Evolutionary conservation across 1,140 invertebrate species (phyloP).

Genomic region (Drosophila nigrodunni): DNA sequence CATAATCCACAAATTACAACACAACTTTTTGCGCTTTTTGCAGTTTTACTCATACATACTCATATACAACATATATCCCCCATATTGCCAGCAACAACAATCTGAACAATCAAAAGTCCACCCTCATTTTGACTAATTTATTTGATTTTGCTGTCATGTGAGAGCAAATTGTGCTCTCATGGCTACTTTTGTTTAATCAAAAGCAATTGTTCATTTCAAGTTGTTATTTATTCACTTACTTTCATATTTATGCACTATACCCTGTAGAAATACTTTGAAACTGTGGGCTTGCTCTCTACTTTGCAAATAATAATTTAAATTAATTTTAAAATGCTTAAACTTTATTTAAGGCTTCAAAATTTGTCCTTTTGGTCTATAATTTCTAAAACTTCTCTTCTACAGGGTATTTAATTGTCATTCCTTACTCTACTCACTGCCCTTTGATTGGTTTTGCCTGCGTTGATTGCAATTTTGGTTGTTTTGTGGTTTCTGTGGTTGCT

Average conservation of each 20-base stretch:
- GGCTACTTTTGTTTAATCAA: constrained; percentile 80
- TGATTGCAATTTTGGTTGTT: constrained; percentile 59
- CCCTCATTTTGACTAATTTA: constrained; percentile 81
- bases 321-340: not conserved
- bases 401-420: constrained; percentile 4
- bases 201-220: constrained; percentile 78
- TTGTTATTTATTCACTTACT: constrained; percentile 50
- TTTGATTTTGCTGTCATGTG: constrained; percentile 69
- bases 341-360: not conserved
- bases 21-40: constrained; percentile 60
- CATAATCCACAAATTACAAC: constrained; percentile 37
- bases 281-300: not conserved
- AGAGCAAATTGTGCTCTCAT: constrained; percentile 58
- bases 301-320: no score
- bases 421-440: not conserved
- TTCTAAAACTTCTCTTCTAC: not conserved
- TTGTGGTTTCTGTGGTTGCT: constrained; percentile 50
- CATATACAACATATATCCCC: not conserved
- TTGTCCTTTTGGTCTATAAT: not conserved
- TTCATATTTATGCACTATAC: constrained; percentile 25
- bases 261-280: not conserved
- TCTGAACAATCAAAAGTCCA: constrained; percentile 55
- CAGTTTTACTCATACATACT: constrained; percentile 25
- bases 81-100: constrained; percentile 26
- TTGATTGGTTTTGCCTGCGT: constrained; percentile 21